Percentiles rank a stretch among this genome's conserved stretches.
phyloP scores from a whole-genome alignment of 2,797 vertebrate genomes.

The Pogonophryne albipinna region DNA sequence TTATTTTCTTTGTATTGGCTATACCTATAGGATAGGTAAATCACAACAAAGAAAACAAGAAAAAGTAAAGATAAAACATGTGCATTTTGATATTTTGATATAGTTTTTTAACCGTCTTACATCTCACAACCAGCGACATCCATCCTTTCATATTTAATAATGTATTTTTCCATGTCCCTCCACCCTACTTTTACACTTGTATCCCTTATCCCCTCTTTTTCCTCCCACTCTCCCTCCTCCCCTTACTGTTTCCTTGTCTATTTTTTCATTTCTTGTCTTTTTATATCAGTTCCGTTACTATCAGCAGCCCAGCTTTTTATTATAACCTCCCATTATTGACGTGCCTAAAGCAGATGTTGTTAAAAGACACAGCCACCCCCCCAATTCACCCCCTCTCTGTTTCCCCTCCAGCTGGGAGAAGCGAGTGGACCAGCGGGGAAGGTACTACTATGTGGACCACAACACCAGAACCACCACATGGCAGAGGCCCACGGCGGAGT shows the following conservation, averaged over 20 bases:
- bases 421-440: conserved; percentile 93
- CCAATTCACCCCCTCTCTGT: neutral
- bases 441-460: conserved; percentile 98
- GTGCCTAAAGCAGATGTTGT: conserved; percentile 45
- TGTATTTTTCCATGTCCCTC: neutral
- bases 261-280: conserved; percentile 35
- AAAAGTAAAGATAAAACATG: no score
- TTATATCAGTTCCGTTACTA: conserved; percentile 32
- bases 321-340: conserved; percentile 43
- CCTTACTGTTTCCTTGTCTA: conserved; percentile 40
- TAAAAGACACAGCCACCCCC: conserved; percentile 21
- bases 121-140: neutral
- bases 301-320: conserved; percentile 13
- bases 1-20: no score
- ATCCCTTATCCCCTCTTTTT: neutral
- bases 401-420: conserved; percentile 92
- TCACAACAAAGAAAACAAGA: no score
- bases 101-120: neutral
- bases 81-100: no score
- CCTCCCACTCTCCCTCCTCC: conserved; percentile 19
- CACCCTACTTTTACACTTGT: neutral
- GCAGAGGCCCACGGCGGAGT: conserved; percentile 97
- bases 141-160: neutral
- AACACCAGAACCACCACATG: conserved; percentile 98
- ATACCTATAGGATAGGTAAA: no score